phyloP scores from a whole-genome alignment of 2,113 vertebrate genomes.

The Leucosticte australis region DNA sequence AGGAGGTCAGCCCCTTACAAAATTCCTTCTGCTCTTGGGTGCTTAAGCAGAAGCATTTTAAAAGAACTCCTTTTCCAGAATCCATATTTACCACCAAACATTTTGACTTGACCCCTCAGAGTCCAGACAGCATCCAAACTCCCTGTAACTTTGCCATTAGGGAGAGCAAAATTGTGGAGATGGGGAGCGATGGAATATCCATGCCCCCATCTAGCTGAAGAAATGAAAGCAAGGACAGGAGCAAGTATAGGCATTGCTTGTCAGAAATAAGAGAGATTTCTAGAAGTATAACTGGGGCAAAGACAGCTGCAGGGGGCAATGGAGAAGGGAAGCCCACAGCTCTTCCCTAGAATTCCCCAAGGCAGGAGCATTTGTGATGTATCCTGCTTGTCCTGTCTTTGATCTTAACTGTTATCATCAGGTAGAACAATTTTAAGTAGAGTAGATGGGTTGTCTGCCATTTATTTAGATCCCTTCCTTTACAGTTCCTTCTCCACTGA shows the following conservation, averaged over 20 bases:
- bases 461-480: constrained; percentile 18
- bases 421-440: neutral
- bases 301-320: neutral
- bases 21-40: neutral
- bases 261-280: neutral
- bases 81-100: neutral
- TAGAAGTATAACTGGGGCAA: neutral
- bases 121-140: neutral
- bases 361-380: neutral
- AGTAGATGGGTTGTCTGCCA: neutral
- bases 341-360: neutral
- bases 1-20: neutral
- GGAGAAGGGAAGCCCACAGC: neutral
- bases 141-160: neutral
- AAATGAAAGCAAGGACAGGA: neutral
- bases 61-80: neutral
- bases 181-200: neutral
- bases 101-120: neutral
- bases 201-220: neutral
- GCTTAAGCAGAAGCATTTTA: neutral
- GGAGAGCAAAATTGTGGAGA: neutral
- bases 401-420: neutral
- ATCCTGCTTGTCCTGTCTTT: neutral
- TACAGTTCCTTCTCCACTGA: neutral
- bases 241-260: neutral